Percentiles rank a stretch among this genome's conserved stretches.
These are phyloP conservation scores for Caretta caretta DNA, from an alignment of 2,113 vertebrate genomes.

Conservation along the genomic window DNA sequence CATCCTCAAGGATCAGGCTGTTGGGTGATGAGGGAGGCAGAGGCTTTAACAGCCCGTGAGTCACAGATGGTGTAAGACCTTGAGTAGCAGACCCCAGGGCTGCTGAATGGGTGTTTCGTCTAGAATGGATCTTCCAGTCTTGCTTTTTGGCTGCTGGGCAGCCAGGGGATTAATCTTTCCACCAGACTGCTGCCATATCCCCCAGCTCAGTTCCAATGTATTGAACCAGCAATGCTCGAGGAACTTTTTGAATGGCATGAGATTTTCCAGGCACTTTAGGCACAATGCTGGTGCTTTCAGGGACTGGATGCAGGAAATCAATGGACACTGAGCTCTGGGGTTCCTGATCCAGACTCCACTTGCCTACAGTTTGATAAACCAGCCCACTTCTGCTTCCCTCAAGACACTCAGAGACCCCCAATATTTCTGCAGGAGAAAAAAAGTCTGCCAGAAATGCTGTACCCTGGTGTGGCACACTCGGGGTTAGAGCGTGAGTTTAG, in stretches of 20 bases:
- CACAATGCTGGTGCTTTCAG: not conserved
- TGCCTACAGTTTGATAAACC: no score
- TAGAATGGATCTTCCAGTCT: not conserved
- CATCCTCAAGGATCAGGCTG: not conserved
- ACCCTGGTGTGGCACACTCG: no score
- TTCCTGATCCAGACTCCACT: no score
- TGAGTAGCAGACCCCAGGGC: not conserved
- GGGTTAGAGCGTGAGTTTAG: no score
- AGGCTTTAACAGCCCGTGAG: not conserved
- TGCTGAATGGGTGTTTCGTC: not conserved
- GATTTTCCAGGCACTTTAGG: not conserved
- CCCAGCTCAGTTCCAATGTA: not conserved
- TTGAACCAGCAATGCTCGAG: not conserved
- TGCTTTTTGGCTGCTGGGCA: no score
- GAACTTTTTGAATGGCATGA: not conserved
- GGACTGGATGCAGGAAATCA: not conserved
- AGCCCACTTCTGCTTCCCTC: not conserved
- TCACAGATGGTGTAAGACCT: not conserved
- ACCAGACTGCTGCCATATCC: not conserved
- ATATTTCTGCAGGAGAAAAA: no score
- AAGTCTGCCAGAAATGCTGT: no score
- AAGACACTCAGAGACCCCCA: no score
- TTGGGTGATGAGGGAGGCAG: not conserved
- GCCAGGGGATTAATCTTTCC: no score
- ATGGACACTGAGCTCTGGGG: not conserved